These are phyloP conservation scores for Chloroceryle amazona DNA, from an alignment of 2,797 vertebrate genomes.

Conservation along the genomic window DNA sequence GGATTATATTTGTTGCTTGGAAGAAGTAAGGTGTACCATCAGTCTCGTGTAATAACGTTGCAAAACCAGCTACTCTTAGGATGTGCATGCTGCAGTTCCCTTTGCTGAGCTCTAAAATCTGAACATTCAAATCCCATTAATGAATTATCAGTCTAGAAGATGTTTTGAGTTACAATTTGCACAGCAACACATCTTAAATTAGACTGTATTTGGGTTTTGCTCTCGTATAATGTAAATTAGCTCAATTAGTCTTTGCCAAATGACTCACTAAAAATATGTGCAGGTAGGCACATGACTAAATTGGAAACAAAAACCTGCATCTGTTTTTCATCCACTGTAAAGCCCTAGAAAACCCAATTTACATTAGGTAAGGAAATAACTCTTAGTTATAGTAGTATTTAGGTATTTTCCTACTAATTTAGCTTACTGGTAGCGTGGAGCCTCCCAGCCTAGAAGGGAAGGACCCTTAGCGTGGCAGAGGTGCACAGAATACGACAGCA, in stretches of 20 bases:
- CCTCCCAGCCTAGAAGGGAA: not conserved
- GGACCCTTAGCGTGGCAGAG: not conserved
- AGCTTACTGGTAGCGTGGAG: not conserved
- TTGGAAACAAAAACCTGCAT: constrained; percentile 1
- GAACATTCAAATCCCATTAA: constrained; percentile 21
- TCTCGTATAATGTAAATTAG: constrained; percentile 1
- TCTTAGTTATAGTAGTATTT: not conserved
- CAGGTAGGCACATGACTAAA: not conserved
- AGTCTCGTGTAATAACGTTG: not conserved
- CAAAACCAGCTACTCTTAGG: not conserved
- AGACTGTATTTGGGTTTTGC: not conserved
- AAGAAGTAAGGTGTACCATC: not conserved
- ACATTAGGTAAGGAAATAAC: not conserved
- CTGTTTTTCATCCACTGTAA: not conserved
- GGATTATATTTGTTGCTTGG: not conserved
- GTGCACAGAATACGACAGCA: not conserved
- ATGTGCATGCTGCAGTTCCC: not conserved
- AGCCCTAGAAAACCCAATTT: not conserved
- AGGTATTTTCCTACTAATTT: not conserved
- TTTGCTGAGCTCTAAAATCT: not conserved
- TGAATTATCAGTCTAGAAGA: not conserved
- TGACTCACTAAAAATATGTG: constrained; percentile 30
- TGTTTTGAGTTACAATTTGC: not conserved
- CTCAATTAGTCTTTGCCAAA: constrained; percentile 39
- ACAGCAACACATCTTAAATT: not conserved